A percentile compares a stretch with the other conserved stretches of the same genome.
phyloP scores from a whole-genome alignment of 2,888 invertebrate species.

The Trissolcus brochymenae region DNA sequence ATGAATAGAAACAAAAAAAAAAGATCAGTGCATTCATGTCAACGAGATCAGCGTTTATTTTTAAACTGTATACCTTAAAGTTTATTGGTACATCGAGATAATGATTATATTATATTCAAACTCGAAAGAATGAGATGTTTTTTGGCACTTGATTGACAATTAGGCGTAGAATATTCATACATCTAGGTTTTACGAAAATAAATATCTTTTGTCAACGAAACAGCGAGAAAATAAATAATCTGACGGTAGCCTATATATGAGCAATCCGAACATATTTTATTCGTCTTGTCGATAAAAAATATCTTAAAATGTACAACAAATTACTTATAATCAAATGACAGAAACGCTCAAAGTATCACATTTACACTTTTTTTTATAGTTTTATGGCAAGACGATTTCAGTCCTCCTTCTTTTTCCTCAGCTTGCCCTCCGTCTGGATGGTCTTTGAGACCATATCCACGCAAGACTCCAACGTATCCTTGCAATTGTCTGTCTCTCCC shows the following conservation, averaged over 20 bases:
- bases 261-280: not conserved
- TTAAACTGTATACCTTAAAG: not conserved
- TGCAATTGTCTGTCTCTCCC: constrained; percentile 80
- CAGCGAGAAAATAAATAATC: not conserved
- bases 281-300: not conserved
- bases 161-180: not conserved
- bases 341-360: constrained; percentile 14
- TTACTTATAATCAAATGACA: not conserved
- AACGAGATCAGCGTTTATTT: constrained; percentile 18
- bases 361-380: constrained; percentile 12
- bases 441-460: constrained; percentile 93
- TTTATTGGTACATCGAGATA: too few species aligned
- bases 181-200: not conserved
- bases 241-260: not conserved
- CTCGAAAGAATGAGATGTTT: constrained; percentile 2
- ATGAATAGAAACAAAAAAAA: not conserved
- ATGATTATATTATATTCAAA: too few species aligned
- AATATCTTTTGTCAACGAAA: not conserved
- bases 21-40: not conserved
- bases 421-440: constrained; percentile 93
- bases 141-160: constrained; percentile 6
- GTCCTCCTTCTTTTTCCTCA: constrained; percentile 90
- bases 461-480: constrained; percentile 83
- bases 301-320: not conserved
- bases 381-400: constrained; percentile 47